Evolutionary conservation across 1,140 invertebrate genomes (phyloP), one percentile per base, ranked within the genome.

Genomic region (Pseudomyrmex concolor): DNA sequence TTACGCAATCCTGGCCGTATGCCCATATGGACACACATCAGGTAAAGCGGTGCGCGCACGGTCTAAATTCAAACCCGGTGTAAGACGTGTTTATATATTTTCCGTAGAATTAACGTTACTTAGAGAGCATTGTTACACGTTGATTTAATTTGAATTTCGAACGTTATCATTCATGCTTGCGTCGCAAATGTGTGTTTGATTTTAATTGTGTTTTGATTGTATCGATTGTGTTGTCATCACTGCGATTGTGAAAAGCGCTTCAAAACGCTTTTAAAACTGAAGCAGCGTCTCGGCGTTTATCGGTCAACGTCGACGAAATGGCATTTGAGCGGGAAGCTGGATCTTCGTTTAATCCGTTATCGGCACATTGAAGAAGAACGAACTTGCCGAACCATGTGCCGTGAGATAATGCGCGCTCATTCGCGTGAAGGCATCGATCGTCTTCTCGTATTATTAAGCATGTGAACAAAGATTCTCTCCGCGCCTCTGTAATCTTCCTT

Each of bases 271-370:
- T 8, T 4, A 1, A 15, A 17, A 25, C 17, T 43, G 62, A n/a
- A 15, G 25, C 19, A 51, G 13, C 10, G 45, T 15, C 3, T n/a
- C 0, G 45, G 13, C 15, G 2, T 63, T 76, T 64, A 76, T 76
- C 60, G 60, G 48, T 64, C 60, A 64, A 76, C 22, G 59, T 81
- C 80, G 55, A 63, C 45, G 54, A 43, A 77, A 50, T 66, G 80
- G 86, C 67, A 73, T 71, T 83, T 83, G 86, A 89, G 51, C 84
- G 50, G 78, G 71, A 90, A 84, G 84, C 77, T 85, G 74, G 13
- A 89, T 60, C 43, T 86, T 80, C 51, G 51, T 13, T 85, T 78
- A 88, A 84, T 76, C 74, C 74, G 63, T 88, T 84, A 89, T 87
- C 83, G 25, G 12, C 66, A 34, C 34, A 51, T 45, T 43, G 57